Evolutionary conservation across 2,888 invertebrate species (phyloP), one percentile per base, ranked within the genome.

Genomic region (Congeria kusceri): DNA sequence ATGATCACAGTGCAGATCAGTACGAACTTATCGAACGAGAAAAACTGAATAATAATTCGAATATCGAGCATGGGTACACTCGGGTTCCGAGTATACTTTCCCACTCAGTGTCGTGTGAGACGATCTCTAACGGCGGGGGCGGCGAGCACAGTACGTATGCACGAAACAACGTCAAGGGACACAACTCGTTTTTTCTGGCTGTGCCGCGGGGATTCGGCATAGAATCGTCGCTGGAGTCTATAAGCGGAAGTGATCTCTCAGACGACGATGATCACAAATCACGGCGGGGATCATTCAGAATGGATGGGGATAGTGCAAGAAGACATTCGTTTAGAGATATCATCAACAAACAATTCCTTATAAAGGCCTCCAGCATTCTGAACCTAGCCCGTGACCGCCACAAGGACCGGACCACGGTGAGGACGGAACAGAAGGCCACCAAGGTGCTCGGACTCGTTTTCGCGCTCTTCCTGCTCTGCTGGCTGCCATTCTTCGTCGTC

Each of bases 371-470:
- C 18, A 91, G 90, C 70, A 87, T 92, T 29, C 75, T 92, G 62
- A 86, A 91, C 7, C 81, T 89, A 66, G 86, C 87, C 58, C 83
- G 88, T 20, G 85, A 86, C 39, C 78, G 83, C 27, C 75, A 71
- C 13, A 72, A 66, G 27, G 79, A 84, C 53, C 83, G 84, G 57
- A 71, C 79, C 53, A 78, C 87, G 27, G 94, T 98, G 71, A 95
- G 97, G 3, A 95, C 98, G 68, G 98, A 99, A 92, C 98, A 98
- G 92, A 99, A 99, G 93, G 99, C 99, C 0, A 98, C 98, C 15
- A 98, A 98, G 94, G 98, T 93, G 4, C 88, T 93, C 4, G 93
- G 93, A 49, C 89, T 93, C 27, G 92, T 93, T 65, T 93, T 93
- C 75, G 88, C 89, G 28, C 89, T 93, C 23, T 93, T 93, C 75